Base-by-base conservation (phyloP, 2,888 invertebrate species). In the Griposia aprilina region DNA sequence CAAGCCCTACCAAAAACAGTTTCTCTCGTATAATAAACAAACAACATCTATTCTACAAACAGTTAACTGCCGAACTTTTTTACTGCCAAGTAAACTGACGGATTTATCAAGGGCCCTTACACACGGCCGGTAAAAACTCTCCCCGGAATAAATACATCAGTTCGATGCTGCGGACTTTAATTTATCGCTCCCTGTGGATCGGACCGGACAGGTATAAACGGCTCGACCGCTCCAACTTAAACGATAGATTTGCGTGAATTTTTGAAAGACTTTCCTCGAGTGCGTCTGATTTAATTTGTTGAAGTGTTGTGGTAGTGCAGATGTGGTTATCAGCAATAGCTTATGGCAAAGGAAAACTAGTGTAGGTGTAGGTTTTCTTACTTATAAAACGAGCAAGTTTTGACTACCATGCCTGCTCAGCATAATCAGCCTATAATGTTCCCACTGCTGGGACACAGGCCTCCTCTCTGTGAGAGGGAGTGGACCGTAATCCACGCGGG, bases 101-200 rank as follows among this genome's bases (percentile, higher is more conserved):
- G 89, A 91, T 91, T 90, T 92, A 92, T 93, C 93, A 91, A 90
- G 90, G 90, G 91, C 85, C 89, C 88, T 87, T 91, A 90, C 89
- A 90, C 89, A 89, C 89, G 87, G 84, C 76, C 82, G 85, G 90
- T 90, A 90, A 92, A 92, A 91, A 91, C 88, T 90, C 92, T 89
- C 91, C 30, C 79, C 87, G 90, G 91, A 87, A 92, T 89, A 89
- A 85, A 89, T 89, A 89, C 87, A 90, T 91, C 91, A 91, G 88
- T 83, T 90, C 82, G 87, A 80, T 80, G 83, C 83, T 87, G 76
- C 81, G 83, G 90, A 84, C 83, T 89, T 89, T 88, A 91, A 91
- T 91, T 91, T 92, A 92, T 92, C 80, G 89, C 81, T 88, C 92
- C 92, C 89, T 72, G 84, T 83, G 90, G 90, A 90, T 85, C 79